Base-by-base conservation (phyloP, 2,888 invertebrate species). In the Ormyrus nitidulus region DNA sequence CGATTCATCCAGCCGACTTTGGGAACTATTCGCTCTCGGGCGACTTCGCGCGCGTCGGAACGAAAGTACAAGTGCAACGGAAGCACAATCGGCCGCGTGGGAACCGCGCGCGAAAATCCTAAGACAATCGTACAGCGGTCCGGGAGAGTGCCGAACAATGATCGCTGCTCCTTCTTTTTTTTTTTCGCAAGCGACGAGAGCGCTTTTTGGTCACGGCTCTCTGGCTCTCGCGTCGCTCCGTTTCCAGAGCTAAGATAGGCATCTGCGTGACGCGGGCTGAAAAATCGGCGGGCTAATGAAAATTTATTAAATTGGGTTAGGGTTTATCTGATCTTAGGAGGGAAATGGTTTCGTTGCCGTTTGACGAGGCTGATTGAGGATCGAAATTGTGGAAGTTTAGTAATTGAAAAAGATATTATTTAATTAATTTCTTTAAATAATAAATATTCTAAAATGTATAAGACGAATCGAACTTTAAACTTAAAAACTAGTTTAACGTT, bases 1-100 rank as follows among this genome's bases (percentile, higher is more conserved):
- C 65, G 34, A 19, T 51, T 66, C 51, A 3, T 51, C 48, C 46
- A 68, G 6, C 51, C 13, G 19, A 19, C 19, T 19, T 19, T 19
- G 19, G 19, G 19, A 19, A 19, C 19, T 2, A 19, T 19, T 19
- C 19, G 19, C 19, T 19, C 19, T 19, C 19, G 19, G 19, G 19
- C 34, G 9, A 34, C 11, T 19, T 19, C 19, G 2, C 19, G 19
- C 58, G 1, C 11, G 53, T 10, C 11, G 69, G 34, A 70, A 62
- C 49, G 19, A 73, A 69, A 62, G 73, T 69, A 11, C 68, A 74
- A 79, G 69, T 74, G 69, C 64, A 51, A 10, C n/a, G 11, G 34
- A 59, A 54, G 9, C 51, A 5, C 44, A 34, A 65, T 65, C 13
- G n/a, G 13, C 5, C 59, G 4, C 53, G 44, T 54, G 54, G 19